Conservation (phyloP, 30 jellyfish, hydroid and myxozoan genomes). For the Sanderia malayensis region DNA sequence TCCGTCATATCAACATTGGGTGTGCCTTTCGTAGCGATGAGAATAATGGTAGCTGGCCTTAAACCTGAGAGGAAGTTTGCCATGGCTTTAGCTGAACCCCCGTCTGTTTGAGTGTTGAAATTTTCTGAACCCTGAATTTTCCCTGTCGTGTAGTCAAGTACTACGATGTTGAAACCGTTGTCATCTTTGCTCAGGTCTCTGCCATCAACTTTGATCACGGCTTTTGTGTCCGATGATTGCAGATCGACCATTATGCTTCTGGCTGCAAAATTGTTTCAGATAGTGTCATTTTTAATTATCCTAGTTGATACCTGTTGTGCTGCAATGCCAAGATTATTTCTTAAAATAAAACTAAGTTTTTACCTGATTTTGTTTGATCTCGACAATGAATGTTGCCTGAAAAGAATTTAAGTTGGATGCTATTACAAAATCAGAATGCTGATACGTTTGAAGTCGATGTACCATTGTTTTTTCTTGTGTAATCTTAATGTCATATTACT, state of each 20-base stretch:
- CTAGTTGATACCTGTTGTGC: no score
- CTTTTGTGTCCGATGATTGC: constrained; percentile 70
- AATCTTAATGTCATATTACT: neutral
- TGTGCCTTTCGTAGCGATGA: constrained; percentile 80
- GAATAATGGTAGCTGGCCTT: constrained; percentile 66
- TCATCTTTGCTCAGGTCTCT: constrained; percentile 81
- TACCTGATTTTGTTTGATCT: constrained; percentile 59
- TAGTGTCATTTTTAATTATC: no score
- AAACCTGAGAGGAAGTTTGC: constrained; percentile 69
- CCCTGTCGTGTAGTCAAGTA: constrained; percentile 81
- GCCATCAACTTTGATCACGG: constrained; percentile 79
- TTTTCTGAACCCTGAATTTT: constrained; percentile 71
- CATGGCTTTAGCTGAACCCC: constrained; percentile 91
- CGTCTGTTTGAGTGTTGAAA: constrained; percentile 82
- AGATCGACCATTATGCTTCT: constrained; percentile 62
- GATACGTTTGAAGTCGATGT: no score
- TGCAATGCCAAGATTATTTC: no score
- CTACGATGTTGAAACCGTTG: constrained; percentile 83
- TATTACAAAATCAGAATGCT: no score
- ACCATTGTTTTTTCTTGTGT: no score
- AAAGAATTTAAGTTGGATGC: no score
- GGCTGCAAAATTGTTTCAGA: constrained; percentile 41
- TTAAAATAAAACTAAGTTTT: no score
- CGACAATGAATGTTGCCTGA: constrained; percentile 58
- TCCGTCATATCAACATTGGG: constrained; percentile 65